A percentile compares a stretch with the other conserved stretches of the same genome.
These are phyloP conservation scores for Melanaphis sacchari DNA, from an alignment of 1,140 invertebrate genomes.

Conservation along the genomic window DNA sequence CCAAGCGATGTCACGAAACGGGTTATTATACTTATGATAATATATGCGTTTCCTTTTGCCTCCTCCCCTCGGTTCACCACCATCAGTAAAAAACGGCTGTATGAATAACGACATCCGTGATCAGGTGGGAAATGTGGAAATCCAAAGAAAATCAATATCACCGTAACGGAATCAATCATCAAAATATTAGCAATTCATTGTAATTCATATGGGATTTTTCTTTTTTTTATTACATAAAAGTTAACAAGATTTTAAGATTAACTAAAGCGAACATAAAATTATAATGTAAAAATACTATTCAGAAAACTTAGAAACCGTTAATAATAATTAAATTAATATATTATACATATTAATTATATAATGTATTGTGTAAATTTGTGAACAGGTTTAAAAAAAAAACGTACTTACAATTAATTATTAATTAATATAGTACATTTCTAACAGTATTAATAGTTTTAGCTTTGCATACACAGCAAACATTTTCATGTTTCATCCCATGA, in stretches of 20 bases:
- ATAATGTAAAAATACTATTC: background rate
- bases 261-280: background rate
- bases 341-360: too few relatives aligned
- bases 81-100: background rate
- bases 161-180: background rate
- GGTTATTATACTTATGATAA: constrained; percentile 32
- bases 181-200: background rate
- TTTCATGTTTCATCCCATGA: too few relatives aligned
- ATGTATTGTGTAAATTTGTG: too few relatives aligned
- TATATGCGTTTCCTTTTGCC: background rate
- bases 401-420: background rate
- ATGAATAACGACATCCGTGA: background rate
- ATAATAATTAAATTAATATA: too few relatives aligned
- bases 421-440: too few relatives aligned
- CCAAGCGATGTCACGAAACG: constrained; percentile 13
- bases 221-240: background rate
- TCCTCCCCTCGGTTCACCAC: background rate
- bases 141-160: background rate
- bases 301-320: too few relatives aligned
- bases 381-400: background rate
- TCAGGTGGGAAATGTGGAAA: background rate
- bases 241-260: background rate
- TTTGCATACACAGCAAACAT: too few relatives aligned
- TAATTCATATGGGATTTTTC: background rate
- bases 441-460: background rate